phyloP scores from a whole-genome alignment of 2,797 vertebrate genomes.

The Danio kyathit region DNA sequence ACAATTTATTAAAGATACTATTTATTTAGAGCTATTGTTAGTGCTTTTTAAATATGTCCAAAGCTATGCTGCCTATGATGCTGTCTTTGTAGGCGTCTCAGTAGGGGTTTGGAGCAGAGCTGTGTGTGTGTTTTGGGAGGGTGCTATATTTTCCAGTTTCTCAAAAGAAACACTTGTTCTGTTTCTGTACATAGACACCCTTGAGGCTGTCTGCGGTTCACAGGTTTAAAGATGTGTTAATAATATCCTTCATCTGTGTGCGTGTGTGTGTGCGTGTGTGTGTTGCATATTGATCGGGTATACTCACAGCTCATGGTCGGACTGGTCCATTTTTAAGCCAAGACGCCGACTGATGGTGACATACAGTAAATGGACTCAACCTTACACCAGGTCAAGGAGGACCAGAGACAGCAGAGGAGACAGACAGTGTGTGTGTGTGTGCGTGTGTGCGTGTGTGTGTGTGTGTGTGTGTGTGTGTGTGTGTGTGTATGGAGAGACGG shows the following conservation, averaged over 20 bases:
- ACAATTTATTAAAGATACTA: neutral
- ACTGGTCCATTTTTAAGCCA: conserved; percentile 50
- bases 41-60: neutral
- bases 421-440: neutral
- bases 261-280: conserved; percentile 19
- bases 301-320: conserved; percentile 44
- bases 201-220: conserved; percentile 27
- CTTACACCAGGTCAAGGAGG: conserved; percentile 27
- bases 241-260: conserved; percentile 31
- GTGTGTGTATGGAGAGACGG: conserved; percentile 17
- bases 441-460: conserved; percentile 2
- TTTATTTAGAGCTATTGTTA: neutral
- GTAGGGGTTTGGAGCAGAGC: neutral
- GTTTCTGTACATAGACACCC: conserved; percentile 14
- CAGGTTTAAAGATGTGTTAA: conserved; percentile 42
- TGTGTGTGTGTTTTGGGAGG: neutral
- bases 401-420: conserved; percentile 10
- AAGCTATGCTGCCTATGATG: neutral
- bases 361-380: conserved; percentile 36
- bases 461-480: conserved; percentile 24
- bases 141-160: neutral
- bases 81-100: neutral
- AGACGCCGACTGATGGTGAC: conserved; percentile 28
- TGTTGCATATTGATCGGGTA: conserved; percentile 49
- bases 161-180: conserved; percentile 26